A percentile compares a stretch with the other conserved stretches of the same genome.
phyloP scores from a whole-genome alignment of 2,797 vertebrate species.

The Enteromius paludinosus region DNA sequence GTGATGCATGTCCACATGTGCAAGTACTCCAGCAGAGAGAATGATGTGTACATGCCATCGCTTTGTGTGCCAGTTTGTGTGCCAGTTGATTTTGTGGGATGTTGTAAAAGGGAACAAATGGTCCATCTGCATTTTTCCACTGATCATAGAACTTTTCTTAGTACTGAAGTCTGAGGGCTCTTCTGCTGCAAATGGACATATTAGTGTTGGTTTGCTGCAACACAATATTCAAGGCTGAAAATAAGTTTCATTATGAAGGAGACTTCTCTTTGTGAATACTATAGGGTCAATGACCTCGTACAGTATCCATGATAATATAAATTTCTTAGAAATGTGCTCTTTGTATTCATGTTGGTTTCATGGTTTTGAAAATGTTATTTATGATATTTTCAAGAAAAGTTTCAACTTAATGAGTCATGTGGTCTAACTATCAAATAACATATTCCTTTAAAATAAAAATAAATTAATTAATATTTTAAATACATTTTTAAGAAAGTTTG shows the following conservation, averaged over 20 bases:
- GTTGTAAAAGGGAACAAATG: slow-evolving; percentile 11
- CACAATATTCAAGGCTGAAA: not conserved
- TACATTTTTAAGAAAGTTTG: not conserved
- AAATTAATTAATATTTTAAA: not conserved
- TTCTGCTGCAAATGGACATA: not conserved
- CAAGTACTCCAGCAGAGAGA: slow-evolving; percentile 24
- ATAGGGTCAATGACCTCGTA: not conserved
- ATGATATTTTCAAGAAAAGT: not conserved
- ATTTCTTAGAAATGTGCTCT: not conserved
- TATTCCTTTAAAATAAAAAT: no score
- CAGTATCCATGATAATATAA: not conserved
- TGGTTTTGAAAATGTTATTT: not conserved
- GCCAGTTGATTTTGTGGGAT: slow-evolving; percentile 22
- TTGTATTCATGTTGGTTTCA: not conserved
- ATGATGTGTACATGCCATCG: slow-evolving; percentile 12
- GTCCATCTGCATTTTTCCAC: slow-evolving; percentile 35
- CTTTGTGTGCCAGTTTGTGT: not conserved
- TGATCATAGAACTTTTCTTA: slow-evolving; percentile 9
- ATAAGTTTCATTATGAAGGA: not conserved
- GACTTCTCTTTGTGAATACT: not conserved
- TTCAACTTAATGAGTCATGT: not conserved
- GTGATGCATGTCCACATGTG: slow-evolving; percentile 30
- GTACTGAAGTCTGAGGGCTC: not conserved
- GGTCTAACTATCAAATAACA: not conserved
- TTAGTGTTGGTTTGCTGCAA: not conserved